Conservation (phyloP, 2,113 vertebrate genomes). For the Isichthys henryi region DNA sequence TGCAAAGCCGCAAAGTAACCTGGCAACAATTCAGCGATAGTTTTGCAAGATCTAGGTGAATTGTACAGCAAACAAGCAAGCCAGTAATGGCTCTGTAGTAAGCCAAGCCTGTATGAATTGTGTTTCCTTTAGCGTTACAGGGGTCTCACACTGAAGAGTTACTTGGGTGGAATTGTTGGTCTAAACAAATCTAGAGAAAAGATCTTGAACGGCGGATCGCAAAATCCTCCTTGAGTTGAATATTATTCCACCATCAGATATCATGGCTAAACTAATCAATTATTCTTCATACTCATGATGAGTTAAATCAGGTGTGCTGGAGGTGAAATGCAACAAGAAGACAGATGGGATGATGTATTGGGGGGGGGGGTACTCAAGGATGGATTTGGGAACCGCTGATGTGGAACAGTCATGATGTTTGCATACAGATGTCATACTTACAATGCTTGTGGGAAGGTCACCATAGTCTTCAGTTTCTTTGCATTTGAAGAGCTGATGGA, state of each 20-base stretch:
- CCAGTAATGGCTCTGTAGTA: neutral
- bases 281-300: neutral
- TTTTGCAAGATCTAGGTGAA: neutral
- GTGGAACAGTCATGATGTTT: neutral
- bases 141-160: neutral
- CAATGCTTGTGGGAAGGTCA: neutral
- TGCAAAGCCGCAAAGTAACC: neutral
- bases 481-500: neutral
- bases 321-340: neutral
- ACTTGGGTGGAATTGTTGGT: neutral
- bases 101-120: neutral
- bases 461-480: neutral
- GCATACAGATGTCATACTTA: neutral
- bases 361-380: neutral
- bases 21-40: neutral
- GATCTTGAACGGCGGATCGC: neutral
- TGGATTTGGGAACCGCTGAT: neutral
- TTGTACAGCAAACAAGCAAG: neutral
- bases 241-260: neutral
- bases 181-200: neutral
- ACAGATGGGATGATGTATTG: neutral
- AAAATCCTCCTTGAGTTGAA: neutral
- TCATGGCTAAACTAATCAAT: neutral
- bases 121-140: neutral
- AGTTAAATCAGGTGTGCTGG: constrained; percentile 1